These are phyloP conservation scores for Frankliniella intonsa DNA, from an alignment of 2,888 invertebrate genomes.

Conservation along the genomic window DNA sequence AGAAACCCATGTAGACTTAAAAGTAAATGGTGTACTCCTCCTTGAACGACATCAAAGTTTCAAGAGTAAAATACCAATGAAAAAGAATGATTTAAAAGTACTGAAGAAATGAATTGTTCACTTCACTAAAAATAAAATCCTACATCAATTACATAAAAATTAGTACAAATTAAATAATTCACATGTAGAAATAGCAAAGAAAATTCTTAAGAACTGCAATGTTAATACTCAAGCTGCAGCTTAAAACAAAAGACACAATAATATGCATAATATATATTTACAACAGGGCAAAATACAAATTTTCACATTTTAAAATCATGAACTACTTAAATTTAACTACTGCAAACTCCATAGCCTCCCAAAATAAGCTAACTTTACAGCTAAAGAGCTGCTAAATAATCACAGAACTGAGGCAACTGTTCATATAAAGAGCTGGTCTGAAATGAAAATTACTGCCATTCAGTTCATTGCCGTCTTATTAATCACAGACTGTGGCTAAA, in stretches of 20 bases:
- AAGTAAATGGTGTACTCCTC: no score
- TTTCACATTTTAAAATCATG: neutral
- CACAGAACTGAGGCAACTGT: neutral
- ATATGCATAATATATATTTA: slow-evolving; percentile 9
- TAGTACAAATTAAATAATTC: neutral
- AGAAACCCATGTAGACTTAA: no score
- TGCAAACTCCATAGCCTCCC: no score
- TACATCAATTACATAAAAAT: neutral
- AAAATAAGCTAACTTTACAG: no score
- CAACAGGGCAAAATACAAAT: neutral
- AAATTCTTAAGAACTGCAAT: neutral
- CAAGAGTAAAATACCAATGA: neutral
- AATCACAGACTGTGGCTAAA: slow-evolving; percentile 20
- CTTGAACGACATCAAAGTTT: no score
- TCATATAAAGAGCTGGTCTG: neutral
- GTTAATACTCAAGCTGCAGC: neutral
- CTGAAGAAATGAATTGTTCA: neutral
- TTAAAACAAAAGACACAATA: neutral
- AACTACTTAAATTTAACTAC: neutral
- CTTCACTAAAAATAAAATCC: neutral
- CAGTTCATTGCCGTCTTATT: neutral
- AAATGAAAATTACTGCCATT: neutral
- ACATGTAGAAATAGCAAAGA: neutral
- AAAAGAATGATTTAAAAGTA: neutral
- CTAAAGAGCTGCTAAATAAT: neutral